These are phyloP conservation scores for Typhlichthys subterraneus DNA, from an alignment of 2,797 vertebrate species.

Conservation along the genomic window DNA sequence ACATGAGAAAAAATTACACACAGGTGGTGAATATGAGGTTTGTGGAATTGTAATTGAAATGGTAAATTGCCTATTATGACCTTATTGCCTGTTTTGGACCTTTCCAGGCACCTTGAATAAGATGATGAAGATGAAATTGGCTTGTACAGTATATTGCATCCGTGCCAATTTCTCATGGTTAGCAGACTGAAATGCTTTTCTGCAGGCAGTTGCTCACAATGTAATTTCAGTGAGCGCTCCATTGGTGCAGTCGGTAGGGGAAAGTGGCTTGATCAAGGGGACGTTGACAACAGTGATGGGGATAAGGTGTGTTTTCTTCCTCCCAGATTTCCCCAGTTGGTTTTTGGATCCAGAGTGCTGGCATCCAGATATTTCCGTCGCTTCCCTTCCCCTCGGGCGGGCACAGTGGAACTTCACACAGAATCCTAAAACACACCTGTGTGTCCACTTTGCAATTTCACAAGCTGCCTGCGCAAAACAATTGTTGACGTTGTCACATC, in stretches of 20 bases:
- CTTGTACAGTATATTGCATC: no score
- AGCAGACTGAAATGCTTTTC: conserved; percentile 2
- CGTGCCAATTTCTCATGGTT: conserved; percentile 2
- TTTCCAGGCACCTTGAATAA: no score
- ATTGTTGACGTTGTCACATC: neutral
- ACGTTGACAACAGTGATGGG: conserved; percentile 26
- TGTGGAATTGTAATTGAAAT: no score
- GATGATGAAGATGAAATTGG: no score
- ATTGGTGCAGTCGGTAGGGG: conserved; percentile 28
- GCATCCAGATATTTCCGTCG: neutral
- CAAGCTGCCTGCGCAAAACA: conserved; percentile 3
- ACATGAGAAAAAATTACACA: no score
- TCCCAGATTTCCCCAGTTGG: conserved; percentile 11
- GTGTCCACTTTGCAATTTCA: neutral
- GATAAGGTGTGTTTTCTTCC: conserved; percentile 12
- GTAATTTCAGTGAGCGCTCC: conserved; percentile 17
- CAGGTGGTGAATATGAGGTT: no score
- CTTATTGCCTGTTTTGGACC: no score
- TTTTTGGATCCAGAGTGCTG: no score
- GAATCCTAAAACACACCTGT: neutral
- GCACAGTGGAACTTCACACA: neutral
- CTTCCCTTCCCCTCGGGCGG: neutral
- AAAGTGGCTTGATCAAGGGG: conserved; percentile 29
- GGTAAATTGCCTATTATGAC: no score
- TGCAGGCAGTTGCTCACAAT: conserved; percentile 11